Base-by-base conservation (phyloP, 2,113 vertebrate species). In the Ameiurus melas region DNA sequence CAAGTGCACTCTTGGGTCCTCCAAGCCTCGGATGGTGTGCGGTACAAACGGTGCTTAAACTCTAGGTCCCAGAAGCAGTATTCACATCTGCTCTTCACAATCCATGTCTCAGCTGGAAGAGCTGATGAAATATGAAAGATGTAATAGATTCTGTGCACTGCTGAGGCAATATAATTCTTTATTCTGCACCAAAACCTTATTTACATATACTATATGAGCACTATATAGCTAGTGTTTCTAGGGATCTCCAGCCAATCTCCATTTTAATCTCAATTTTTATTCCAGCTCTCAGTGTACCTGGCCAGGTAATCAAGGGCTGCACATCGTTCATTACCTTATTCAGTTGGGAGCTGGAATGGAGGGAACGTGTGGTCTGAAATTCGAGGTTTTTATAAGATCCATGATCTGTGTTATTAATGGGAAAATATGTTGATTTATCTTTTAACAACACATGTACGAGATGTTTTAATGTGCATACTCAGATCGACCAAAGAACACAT, bases 181-280 rank as follows among this genome's bases (percentile, higher is more conserved):
- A 66, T 86, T 64, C 57, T 9, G 73, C 73, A 22, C 25, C 78
- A 78, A 78, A 47, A 30, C 39, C 70, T 77, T 43, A 86, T 86
- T 57, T 53, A 66, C 83, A 84, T 85, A 57, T 17, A n/a, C 58
- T 55, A 30, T 39, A 57, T 14, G 16, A 17, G 8, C 27, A 39
- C 77, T 81, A 81, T 70, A 81, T 51, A 36, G n/a, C 60, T 39
- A 81, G 20, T 60, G 30, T 70, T 57, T 57, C 30, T 20, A 64
- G 78, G 62, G 64, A 87, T 68, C 22, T 19, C 43, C 30, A 70
- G 85, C 12, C 78, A 39, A 57, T 81, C 51, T 87, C 51, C 64
- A 87, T 87, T 87, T 87, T 87, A 81, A 81, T 64, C 43, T 79
- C 39, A 43, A 43, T 86, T 87, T 81, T 80, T 53, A 87, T 87